Conservation (phyloP, 2,797 vertebrate genomes). For the Argentina silus region DNA sequence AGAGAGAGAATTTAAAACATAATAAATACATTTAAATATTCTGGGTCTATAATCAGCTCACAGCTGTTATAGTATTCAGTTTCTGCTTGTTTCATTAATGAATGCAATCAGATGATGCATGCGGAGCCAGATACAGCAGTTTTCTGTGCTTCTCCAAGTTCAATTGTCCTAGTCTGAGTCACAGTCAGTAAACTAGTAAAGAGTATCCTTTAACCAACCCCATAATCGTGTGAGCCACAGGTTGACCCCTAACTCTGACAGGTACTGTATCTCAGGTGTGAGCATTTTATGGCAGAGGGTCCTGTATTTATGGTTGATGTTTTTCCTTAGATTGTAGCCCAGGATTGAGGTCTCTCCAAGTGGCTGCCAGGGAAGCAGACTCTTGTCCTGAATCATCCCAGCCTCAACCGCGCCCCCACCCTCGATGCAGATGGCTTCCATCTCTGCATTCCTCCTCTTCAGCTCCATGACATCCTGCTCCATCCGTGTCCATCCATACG, state of each 20-base stretch:
- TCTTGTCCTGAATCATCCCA: slow-evolving; percentile 80
- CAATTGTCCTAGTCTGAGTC: not conserved
- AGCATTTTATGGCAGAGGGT: slow-evolving; percentile 93
- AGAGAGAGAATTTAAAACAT: not conserved
- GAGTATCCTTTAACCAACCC: slow-evolving; percentile 79
- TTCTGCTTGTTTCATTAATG: not conserved
- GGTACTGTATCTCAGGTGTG: slow-evolving; percentile 93
- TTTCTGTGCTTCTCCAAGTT: not conserved
- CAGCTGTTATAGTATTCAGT: not conserved
- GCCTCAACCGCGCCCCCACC: slow-evolving; percentile 84
- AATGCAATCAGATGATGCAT: not conserved
- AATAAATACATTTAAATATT: not conserved
- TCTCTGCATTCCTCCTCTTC: slow-evolving; percentile 82
- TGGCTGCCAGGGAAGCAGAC: slow-evolving; percentile 92
- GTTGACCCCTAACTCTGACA: slow-evolving; percentile 87
- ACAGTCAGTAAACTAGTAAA: slow-evolving; percentile 6
- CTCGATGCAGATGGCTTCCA: slow-evolving; percentile 86
- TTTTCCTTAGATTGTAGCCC: slow-evolving; percentile 90
- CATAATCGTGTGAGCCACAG: slow-evolving; percentile 91
- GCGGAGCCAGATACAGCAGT: not conserved
- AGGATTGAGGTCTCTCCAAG: slow-evolving; percentile 87
- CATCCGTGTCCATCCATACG: slow-evolving; percentile 85
- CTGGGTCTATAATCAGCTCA: not conserved
- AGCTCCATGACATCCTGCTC: slow-evolving; percentile 80
- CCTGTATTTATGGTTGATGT: slow-evolving; percentile 77